Evolutionary conservation across 2,888 invertebrate species (phyloP), one percentile per base, ranked within the genome.

Genomic region (Gari tellinella): DNA sequence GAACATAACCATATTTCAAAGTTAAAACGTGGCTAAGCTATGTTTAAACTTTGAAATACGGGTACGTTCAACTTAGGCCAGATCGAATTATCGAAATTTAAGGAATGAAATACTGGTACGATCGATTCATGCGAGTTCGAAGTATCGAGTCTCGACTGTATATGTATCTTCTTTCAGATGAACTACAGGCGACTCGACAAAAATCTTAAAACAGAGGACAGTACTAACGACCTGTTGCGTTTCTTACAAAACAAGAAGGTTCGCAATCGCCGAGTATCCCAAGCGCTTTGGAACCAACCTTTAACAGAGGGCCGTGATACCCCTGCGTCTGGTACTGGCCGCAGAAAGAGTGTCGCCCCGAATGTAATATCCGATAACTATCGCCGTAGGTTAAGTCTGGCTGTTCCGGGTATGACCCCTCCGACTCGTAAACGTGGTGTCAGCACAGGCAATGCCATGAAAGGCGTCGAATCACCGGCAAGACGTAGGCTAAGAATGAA

Each of bases 241-340:
- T 82, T 72, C 46, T 64, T 86, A 19, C 81, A 80, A 69, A 81
- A 83, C 52, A 86, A 84, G 58, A 83, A 86, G 53, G 48, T 76
- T 14, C 65, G 83, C 43, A 79, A 80, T 14, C 64, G 83, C 17
- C 63, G 83, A 12, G 72, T 82, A 62, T 85, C 83, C 17, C 26
- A 48, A 15, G 80, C 74, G 8, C 53, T 78, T 14, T 77, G 65
- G 61, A 58, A 57, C 26, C 64, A 53, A 15, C 68, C 73, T 3
- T 38, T 49, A 15, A 21, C 43, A 3, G 66, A 65, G 12, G 38
- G 51, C 2, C 49, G 49, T 12, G 48, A 60, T 23, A 46, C 56
- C 0, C 52, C 58, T 4, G 57, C 43, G 31, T n/a, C 31, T 10
- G 51, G 26, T 2, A 48, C 51, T 23, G 19, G 40, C 1, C 63